Conservation (phyloP, 2,113 vertebrate genomes). For the Ptychochromis oligacanthus region DNA sequence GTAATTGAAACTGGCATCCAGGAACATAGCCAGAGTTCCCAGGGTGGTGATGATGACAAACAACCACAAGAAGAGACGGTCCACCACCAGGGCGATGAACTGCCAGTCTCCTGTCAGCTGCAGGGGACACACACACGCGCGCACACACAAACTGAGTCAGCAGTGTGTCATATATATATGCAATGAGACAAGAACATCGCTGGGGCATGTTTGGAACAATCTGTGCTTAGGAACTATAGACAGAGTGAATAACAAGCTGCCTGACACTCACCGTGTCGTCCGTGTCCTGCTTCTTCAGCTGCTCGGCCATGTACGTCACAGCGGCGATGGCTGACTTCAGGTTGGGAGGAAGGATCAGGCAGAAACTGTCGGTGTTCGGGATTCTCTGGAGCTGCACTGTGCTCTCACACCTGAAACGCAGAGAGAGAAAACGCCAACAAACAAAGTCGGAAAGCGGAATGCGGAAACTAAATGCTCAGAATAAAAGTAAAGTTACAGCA, state of each 20-base stretch:
- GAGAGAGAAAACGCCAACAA: background rate
- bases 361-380: slow-evolving; percentile 75
- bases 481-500: background rate
- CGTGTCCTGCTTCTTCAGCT: slow-evolving; percentile 81
- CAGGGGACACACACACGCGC: slow-evolving; percentile 22
- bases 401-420: slow-evolving; percentile 64
- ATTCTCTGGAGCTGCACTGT: slow-evolving; percentile 77
- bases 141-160: slow-evolving; percentile 42
- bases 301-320: slow-evolving; percentile 82
- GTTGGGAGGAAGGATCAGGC: slow-evolving; percentile 83
- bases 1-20: slow-evolving; percentile 89
- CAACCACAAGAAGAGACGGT: slow-evolving; percentile 90
- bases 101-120: slow-evolving; percentile 93
- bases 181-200: slow-evolving; percentile 36
- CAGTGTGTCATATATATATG: background rate
- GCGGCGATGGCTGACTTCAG: slow-evolving; percentile 83
- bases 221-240: background rate
- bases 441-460: background rate
- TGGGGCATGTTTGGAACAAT: slow-evolving; percentile 26
- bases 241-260: slow-evolving; percentile 11
- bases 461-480: background rate
- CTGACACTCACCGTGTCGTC: slow-evolving; percentile 77
- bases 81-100: slow-evolving; percentile 89
- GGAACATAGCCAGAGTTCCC: slow-evolving; percentile 88
- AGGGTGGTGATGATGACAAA: slow-evolving; percentile 89